A percentile compares a stretch with the other conserved stretches of the same genome.
Evolutionary conservation across 2,113 vertebrate species (phyloP).

Genomic region (Dromas ardeola): DNA sequence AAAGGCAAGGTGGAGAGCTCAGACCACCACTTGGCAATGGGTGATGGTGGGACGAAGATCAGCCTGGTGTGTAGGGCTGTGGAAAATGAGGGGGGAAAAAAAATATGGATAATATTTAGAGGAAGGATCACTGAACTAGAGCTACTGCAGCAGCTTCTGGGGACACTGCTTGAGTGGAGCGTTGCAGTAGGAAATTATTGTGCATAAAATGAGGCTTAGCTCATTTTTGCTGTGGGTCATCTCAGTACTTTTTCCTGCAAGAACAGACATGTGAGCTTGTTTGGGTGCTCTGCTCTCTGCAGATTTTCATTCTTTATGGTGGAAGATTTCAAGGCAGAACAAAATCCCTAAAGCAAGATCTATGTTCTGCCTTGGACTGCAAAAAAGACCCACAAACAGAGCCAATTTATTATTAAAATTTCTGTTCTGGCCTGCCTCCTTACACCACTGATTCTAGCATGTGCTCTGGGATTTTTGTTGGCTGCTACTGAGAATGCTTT

Average conservation of each 20-base stretch:
- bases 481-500: background rate
- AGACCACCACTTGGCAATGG: accelerated
- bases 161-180: background rate
- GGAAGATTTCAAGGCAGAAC: background rate
- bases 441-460: background rate
- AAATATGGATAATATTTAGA: background rate
- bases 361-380: background rate
- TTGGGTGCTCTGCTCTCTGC: background rate
- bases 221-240: background rate
- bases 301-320: background rate
- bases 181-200: background rate
- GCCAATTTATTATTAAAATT: background rate
- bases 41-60: background rate
- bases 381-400: background rate
- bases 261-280: background rate
- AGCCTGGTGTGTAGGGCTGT: background rate
- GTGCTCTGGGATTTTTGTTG: background rate
- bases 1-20: background rate
- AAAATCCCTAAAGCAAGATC: background rate
- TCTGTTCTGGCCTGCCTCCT: background rate
- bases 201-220: background rate
- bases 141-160: background rate
- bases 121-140: background rate
- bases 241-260: background rate
- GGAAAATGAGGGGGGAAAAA: background rate